Conservation (phyloP, 2,888 invertebrate genomes). For the Aspidiotus destructor region DNA sequence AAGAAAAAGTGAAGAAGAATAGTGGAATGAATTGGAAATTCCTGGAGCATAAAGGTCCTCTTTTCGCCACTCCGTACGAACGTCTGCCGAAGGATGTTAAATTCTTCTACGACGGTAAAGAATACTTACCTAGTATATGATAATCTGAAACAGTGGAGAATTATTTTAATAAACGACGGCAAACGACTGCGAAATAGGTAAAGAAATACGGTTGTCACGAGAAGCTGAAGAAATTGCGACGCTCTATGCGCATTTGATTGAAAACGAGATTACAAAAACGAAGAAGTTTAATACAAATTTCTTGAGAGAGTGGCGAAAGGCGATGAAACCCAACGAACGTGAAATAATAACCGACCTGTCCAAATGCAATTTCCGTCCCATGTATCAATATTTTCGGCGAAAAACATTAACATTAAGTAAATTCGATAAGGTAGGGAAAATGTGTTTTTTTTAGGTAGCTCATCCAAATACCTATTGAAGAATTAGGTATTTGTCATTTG, state of each 20-base stretch:
- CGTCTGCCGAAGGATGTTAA: constrained; percentile 74
- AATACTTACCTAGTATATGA: background rate
- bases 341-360: constrained; percentile 79
- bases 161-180: no score
- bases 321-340: constrained; percentile 81
- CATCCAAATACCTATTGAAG: no score
- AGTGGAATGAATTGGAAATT: constrained; percentile 91
- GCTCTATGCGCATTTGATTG: constrained; percentile 64
- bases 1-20: constrained; percentile 89
- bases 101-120: constrained; percentile 78
- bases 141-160: no score
- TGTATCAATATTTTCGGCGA: no score
- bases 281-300: constrained; percentile 91
- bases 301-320: constrained; percentile 90
- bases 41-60: constrained; percentile 92
- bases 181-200: constrained; percentile 40
- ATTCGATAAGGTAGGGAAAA: no score
- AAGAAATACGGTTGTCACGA: constrained; percentile 66
- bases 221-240: constrained; percentile 67
- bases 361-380: background rate
- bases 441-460: background rate
- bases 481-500: background rate
- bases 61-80: constrained; percentile 92
- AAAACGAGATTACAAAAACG: constrained; percentile 96
- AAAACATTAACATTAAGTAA: no score